A percentile compares a stretch with the other conserved stretches of the same genome.
These are phyloP conservation scores for Gonioctena quinquepunctata DNA, from an alignment of 1,140 invertebrate species.

Conservation along the genomic window DNA sequence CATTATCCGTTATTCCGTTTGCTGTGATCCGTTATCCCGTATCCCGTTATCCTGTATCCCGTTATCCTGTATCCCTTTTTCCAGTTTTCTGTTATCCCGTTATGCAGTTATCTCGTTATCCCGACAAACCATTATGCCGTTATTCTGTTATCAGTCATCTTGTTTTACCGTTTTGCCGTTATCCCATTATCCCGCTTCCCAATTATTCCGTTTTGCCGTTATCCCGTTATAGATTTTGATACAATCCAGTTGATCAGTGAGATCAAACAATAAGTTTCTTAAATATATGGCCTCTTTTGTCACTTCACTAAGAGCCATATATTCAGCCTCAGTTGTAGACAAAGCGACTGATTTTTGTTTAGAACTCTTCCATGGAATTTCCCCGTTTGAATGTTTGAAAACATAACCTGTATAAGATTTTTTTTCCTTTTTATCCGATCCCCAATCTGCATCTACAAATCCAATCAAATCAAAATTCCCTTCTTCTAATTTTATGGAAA, in stretches of 20 bases:
- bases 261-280: constrained; percentile 46
- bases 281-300: constrained; percentile 47
- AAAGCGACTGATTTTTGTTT: constrained; percentile 52
- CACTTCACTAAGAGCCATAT: constrained; percentile 45
- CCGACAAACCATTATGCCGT: too few relatives aligned
- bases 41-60: too few relatives aligned
- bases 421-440: constrained; percentile 31
- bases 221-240: constrained; percentile 29
- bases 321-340: constrained; percentile 55
- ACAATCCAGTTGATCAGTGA: constrained; percentile 25
- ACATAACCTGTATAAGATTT: constrained; percentile 53
- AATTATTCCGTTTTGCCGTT: too few relatives aligned
- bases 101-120: too few relatives aligned
- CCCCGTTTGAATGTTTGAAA: constrained; percentile 36
- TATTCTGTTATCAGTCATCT: too few relatives aligned
- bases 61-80: too few relatives aligned
- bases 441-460: constrained; percentile 56
- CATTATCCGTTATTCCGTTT: too few relatives aligned
- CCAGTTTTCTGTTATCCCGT: too few relatives aligned
- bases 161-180: too few relatives aligned
- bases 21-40: too few relatives aligned
- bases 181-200: too few relatives aligned
- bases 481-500: constrained; percentile 5
- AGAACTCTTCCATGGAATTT: constrained; percentile 43
- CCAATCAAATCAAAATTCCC: constrained; percentile 36